Percentiles rank a stretch among this genome's conserved stretches.
Evolutionary conservation across 2,113 vertebrate species (phyloP).

Genomic region (Rhabdomys dilectus): DNA sequence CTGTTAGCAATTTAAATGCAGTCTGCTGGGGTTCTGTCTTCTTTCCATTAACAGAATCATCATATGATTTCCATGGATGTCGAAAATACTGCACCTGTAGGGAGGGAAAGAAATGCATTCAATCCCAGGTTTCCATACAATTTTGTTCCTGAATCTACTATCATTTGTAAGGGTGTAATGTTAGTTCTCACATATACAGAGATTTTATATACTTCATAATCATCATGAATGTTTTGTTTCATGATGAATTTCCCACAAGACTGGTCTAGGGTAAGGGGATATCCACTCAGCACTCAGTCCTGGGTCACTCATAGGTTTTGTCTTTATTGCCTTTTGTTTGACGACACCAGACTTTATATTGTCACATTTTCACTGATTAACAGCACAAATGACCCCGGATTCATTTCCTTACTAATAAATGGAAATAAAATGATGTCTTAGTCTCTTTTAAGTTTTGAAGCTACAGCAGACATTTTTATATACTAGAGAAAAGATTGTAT

Average conservation of each 20-base stretch:
- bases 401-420: conserved; percentile 9
- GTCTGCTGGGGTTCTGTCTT: not conserved
- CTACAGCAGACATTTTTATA: not conserved
- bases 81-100: not conserved
- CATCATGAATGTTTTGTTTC: not conserved
- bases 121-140: not conserved
- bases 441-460: not conserved
- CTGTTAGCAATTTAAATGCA: not conserved
- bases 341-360: not conserved
- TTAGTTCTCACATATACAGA: not conserved
- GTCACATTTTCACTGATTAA: not conserved
- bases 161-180: not conserved
- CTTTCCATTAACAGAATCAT: not conserved
- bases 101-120: not conserved
- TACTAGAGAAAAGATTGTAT: not conserved
- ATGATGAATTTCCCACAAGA: not conserved
- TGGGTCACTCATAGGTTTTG: not conserved
- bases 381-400: not conserved
- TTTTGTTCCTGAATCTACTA: not conserved
- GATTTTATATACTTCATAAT: not conserved
- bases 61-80: not conserved
- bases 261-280: accelerated
- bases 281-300: not conserved
- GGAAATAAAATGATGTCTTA: not conserved
- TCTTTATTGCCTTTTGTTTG: not conserved